Base-by-base conservation (phyloP, 2,113 vertebrate species). In the Chloebia gouldiae region DNA sequence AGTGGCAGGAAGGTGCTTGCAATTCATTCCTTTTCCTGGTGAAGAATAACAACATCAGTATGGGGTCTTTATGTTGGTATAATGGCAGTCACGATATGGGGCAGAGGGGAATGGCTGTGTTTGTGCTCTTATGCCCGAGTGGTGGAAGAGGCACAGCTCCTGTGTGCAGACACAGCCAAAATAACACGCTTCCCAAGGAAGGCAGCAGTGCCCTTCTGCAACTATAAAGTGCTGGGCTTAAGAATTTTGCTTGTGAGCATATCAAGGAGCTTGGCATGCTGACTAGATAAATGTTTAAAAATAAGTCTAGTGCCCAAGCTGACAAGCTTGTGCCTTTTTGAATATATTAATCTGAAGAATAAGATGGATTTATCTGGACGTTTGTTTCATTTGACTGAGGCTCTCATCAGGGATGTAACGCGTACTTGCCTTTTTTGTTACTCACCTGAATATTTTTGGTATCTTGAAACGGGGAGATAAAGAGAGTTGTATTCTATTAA, bases 261-360 rank as follows among this genome's bases (percentile, higher is more conserved):
- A 90, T 97, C 88, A 92, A 86, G 80, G 77, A 95, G 69, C 68
- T 96, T 92, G 90, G 93, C 93, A 96, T 83, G 93, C 85, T 96
- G 94, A 95, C 94, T 76, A 97, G 95, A 97, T 96, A 96, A 96
- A 95, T 84, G 94, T 96, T 96, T 96, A 96, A 96, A 97, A 97
- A 96, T 97, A 96, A 97, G 65, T 88, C 93, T 78, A 88, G 92
- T 86, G 76, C n/a, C 90, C 88, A 88, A 83, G 80, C 88, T 88
- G 88, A 93, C 95, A 90, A 83, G 82, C 68, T 75, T 93, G 47
- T 56, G 40, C 60, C 72, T 90, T 93, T 80, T 93, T 68, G 23
- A 71, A 83, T 84, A 59, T 70, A 81, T 86, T 83, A 35, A 42
- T 94, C 86, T 53, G 60, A 78, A 83, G 73, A 83, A 83, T 69